Base-by-base conservation (phyloP, 2,113 vertebrate species). In the Cephalopterus ornatus region DNA sequence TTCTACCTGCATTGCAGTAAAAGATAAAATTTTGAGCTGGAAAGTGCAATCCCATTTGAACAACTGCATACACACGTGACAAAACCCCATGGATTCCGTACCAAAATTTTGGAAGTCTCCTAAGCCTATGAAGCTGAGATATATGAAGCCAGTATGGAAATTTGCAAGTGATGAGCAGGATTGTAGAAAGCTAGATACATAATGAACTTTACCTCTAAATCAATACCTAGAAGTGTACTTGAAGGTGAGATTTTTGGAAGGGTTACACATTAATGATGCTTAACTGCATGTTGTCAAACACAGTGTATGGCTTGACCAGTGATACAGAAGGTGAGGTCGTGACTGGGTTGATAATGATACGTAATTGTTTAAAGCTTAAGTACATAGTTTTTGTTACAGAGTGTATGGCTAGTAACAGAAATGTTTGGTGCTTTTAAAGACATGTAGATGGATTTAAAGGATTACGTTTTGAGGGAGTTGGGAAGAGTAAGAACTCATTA, bases 41-140 rank as follows among this genome's bases (percentile, higher is more conserved):
- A 50, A 91, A 68, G 56, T 66, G 8, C 16, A 68, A 3, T 58
- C 14, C 32, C 10, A 7, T 52, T 85, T 44, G 63, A 67, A 66
- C 22, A 67, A 21, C 11, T 72, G 6, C 27, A 21, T 16, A 12
- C 47, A 47, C 3, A 2, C 17, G 22, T 32, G n/a, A 55, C 19
- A n/a, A 35, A 80, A 71, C 0, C 0, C 3, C 21, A 6, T 10
- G 20, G 17, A 42, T 72, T 49, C 26, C 4, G 2, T 68, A 49
- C 41, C 6, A 24, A 26, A 65, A 65, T 14, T 59, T 63, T n/a
- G 8, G 12, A 66, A 41, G 11, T 63, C 11, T 63, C 24, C 5
- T 24, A 52, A 53, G 14, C 11, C 4, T 33, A 8, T 8, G 28
- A 88, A 63, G 39, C 7, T 8, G 37, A 65, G 33, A 13, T 71